Evolutionary conservation across 2,797 vertebrate species (phyloP).

Genomic region (Chiloscyllium punctatum): DNA sequence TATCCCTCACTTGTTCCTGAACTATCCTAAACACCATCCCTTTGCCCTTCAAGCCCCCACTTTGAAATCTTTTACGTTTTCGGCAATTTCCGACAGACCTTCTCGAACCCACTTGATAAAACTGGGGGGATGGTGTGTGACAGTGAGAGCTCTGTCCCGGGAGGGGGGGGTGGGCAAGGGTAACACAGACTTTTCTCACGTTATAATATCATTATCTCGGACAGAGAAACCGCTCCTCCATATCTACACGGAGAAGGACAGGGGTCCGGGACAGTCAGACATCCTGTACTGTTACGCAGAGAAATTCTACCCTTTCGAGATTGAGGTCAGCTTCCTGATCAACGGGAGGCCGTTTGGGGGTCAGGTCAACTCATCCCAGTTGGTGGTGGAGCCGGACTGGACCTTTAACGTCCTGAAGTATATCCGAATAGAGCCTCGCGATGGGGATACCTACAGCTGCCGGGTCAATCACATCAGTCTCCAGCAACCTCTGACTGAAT

Average conservation of each 20-base stretch:
- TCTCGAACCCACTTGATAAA: no score
- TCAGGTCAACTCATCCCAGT: background rate
- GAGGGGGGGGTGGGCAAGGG: no score
- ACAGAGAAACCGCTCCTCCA: background rate
- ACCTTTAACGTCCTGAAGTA: background rate
- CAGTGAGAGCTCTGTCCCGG: no score
- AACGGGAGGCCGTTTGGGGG: background rate
- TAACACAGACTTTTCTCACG: no score
- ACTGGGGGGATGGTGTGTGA: no score
- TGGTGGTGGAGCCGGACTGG: background rate
- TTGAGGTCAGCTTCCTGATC: background rate
- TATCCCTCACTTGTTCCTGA: no score
- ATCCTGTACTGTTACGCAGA: background rate
- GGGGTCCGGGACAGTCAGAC: background rate
- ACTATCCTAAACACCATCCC: no score
- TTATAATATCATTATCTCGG: background rate
- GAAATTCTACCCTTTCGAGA: background rate
- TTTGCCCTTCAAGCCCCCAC: no score
- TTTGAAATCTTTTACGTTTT: no score
- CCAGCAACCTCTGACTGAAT: background rate
- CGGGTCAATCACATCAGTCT: background rate
- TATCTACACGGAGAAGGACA: background rate
- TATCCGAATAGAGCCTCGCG: background rate
- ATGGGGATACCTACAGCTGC: background rate
- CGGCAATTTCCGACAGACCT: no score